Conservation (phyloP, 2,113 vertebrate genomes). For the Gobiocypris rarus region DNA sequence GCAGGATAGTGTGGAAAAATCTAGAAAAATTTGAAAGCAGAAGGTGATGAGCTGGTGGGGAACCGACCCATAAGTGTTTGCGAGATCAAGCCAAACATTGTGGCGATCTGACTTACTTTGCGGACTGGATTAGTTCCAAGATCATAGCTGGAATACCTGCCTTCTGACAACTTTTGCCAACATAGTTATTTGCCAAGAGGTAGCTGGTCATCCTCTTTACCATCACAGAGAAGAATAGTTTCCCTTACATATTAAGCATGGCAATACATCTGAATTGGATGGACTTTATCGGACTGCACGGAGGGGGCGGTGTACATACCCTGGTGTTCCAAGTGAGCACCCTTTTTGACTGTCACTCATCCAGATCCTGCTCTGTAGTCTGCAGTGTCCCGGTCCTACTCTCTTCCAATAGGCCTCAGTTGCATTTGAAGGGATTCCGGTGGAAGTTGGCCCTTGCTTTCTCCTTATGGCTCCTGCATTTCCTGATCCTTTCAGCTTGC, state of each 20-base stretch:
- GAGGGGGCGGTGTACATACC: too few species aligned
- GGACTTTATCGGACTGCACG: too few species aligned
- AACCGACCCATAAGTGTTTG: conserved; percentile 38
- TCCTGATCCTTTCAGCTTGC: too few species aligned
- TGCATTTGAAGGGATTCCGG: too few species aligned
- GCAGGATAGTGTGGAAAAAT: not conserved
- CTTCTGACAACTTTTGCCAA: not conserved
- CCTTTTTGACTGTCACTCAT: too few species aligned
- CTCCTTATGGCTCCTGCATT: too few species aligned
- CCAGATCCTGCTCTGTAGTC: too few species aligned
- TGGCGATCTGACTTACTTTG: conserved; percentile 30
- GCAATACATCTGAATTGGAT: not conserved
- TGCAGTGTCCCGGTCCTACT: too few species aligned
- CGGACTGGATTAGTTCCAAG: conserved; percentile 26
- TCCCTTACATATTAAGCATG: not conserved
- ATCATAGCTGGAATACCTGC: not conserved
- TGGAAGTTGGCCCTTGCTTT: too few species aligned
- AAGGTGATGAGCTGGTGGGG: conserved; percentile 35
- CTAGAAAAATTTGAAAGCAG: not conserved
- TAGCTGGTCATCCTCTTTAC: not conserved
- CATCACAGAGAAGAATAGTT: not conserved
- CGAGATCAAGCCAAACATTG: conserved; percentile 29
- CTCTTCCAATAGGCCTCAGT: too few species aligned
- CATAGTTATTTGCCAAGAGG: not conserved
- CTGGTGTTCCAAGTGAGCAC: too few species aligned